Evolutionary conservation across 2,797 vertebrate genomes (phyloP), one percentile per base, ranked within the genome.

Genomic region (Acanthopagrus latus): DNA sequence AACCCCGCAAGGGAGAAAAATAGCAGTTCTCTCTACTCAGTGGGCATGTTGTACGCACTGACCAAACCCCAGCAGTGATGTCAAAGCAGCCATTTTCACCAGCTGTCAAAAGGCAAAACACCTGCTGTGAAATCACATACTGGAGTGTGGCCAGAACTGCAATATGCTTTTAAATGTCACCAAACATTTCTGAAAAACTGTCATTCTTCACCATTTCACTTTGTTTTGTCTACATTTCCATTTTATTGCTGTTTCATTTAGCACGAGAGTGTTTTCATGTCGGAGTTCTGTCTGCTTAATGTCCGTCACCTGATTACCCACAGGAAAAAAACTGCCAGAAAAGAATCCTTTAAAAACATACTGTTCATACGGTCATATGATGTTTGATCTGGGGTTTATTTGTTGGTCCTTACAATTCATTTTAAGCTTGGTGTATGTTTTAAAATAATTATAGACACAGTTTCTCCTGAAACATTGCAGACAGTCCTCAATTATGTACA

Each of bases 91-190:
- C 21, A 23, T 69, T 79, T 82, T 62, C 27, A 65, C 25, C 69
- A 62, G 59, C 66, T 71, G 71, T 62, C 52, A 81, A 60, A 78
- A 56, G 47, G 27, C 62, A 74, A 79, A 79, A 66, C 71, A 82
- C 57, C 62, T 56, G 71, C 68, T 63, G 55, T 59, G 51, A 58
- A 71, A 71, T 60, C 55, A 55, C 5, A 62, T 12, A 71, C 58
- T 64, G 29, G 38, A 64, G 25, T 23, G 13, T 23, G 52, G 44
- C 58, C 76, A 83, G 27, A 71, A 27, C 52, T 29, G 54, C 46
- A 55, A 48, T 20, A 29, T 44, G 44, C 41, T 56, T 66, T 64
- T 8, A 69, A 62, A 25, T 60, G 44, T 67, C 25, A 10, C 16
- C 1, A 17, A 47, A 52, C 33, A 52, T 48, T 46, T 74, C 50